Conservation (phyloP, 2,113 vertebrate species). For the Cynoglossus semilaevis region DNA sequence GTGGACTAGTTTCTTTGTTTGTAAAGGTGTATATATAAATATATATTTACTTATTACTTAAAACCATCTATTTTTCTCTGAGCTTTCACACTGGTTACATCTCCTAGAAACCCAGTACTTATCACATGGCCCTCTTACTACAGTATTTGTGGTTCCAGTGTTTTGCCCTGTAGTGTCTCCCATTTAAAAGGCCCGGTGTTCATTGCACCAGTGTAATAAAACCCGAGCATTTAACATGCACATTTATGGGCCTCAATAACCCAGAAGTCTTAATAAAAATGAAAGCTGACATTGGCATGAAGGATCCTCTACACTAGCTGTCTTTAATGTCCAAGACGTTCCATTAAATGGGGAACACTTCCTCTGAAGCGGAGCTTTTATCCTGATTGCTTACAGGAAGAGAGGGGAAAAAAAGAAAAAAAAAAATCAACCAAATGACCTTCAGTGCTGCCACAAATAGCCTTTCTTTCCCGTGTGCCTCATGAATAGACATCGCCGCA, state of each 20-base stretch:
- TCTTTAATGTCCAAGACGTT: constrained; percentile 82
- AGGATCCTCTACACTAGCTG: constrained; percentile 72
- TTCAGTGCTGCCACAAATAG: constrained; percentile 69
- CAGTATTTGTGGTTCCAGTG: constrained; percentile 29
- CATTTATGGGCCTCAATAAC: constrained; percentile 80
- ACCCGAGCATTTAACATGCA: constrained; percentile 71
- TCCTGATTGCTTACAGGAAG: constrained; percentile 85
- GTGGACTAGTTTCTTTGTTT: too few species aligned
- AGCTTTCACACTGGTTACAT: constrained; percentile 4
- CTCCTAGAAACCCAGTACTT: constrained; percentile 28
- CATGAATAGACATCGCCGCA: constrained; percentile 11
- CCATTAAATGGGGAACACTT: constrained; percentile 81
- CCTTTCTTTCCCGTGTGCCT: constrained; percentile 40
- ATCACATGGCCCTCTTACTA: constrained; percentile 28
- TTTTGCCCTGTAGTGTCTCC: constrained; percentile 42
- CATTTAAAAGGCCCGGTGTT: constrained; percentile 52
- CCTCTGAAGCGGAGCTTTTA: constrained; percentile 80
- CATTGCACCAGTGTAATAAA: constrained; percentile 70
- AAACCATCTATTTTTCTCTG: too few species aligned
- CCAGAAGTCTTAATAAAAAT: constrained; percentile 84
- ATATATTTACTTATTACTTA: too few species aligned
- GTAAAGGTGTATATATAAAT: too few species aligned
- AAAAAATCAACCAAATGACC: constrained; percentile 66
- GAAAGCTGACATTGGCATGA: constrained; percentile 80
- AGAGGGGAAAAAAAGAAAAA: constrained; percentile 36